Base-by-base conservation (phyloP, 2,113 vertebrate genomes). In the Siniperca chuatsi region DNA sequence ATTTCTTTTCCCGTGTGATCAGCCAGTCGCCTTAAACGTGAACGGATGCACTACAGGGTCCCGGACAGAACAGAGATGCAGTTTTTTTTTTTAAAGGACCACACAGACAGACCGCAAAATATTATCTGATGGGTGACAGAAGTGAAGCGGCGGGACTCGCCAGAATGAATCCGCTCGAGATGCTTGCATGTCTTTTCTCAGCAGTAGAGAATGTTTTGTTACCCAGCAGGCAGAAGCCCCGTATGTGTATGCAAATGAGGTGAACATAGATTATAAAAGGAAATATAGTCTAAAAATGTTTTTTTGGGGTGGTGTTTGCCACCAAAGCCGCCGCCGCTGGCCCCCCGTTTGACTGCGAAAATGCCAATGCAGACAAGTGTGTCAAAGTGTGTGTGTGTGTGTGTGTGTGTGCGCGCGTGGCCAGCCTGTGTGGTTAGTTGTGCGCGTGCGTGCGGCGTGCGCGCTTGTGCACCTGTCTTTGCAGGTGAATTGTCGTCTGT, bases 401-500 rank as follows among this genome's bases (percentile, higher is more conserved):
- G 25, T 25, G 25, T 25, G 25, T 67, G 9, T 44, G 23, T n/a
- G 40, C 21, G 55, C 21, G 76, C n/a, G 18, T 37, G 60, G 0
- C 29, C 54, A 60, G 23, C 4, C 21, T 18, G 18, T 25, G 13
- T 25, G 54, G 25, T 33, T 67, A 16, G 6, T n/a, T 40, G 40
- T 40, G 40, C 40, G 40, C 40, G 40, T 8, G 67, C 54, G 85
- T 8, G 75, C 66, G 8, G 40, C 40, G 40, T 8, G 67, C 54
- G 85, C 5, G 75, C 66, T 21, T 86, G 52, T 80, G 89, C 84
- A 77, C 85, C 91, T 90, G 80, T 48, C 75, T 85, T 66, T 86
- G 85, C 83, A 89, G 91, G 89, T 90, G 83, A 84, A 64, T 70
- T 75, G 25, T 25, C 25, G 25, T 25, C 25, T 65, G 75, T n/a